Evolutionary conservation across 2,797 vertebrate genomes (phyloP).

Genomic region (Arremon brunneinucha): DNA sequence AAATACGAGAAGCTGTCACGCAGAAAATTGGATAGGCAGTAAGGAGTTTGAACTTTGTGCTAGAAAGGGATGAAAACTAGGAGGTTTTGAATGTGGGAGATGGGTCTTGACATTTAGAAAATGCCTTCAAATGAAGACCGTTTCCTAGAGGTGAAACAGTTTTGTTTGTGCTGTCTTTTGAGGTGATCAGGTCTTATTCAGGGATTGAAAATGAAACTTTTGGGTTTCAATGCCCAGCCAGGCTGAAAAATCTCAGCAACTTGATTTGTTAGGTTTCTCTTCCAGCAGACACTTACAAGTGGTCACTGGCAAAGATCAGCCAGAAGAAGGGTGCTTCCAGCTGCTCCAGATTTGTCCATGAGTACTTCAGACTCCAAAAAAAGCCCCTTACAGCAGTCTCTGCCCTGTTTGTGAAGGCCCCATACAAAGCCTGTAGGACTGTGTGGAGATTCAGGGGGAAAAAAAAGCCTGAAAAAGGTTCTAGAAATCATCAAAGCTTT

Average conservation of each 20-base stretch:
- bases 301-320: background rate
- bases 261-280: background rate
- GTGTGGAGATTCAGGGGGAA: background rate
- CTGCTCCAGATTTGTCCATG: background rate
- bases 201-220: background rate
- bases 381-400: background rate
- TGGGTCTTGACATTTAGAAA: background rate
- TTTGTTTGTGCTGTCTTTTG: background rate
- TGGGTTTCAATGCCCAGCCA: background rate
- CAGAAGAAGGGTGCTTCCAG: background rate
- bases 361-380: background rate
- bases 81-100: background rate
- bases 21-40: background rate
- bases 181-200: background rate
- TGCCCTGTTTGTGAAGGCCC: background rate
- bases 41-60: background rate
- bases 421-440: background rate
- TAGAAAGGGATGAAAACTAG: background rate
- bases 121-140: background rate
- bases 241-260: background rate
- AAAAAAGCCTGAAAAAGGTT: background rate
- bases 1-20: background rate
- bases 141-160: background rate
- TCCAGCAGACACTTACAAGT: background rate
- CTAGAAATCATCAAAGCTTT: background rate